Evolutionary conservation across 2,888 invertebrate species (phyloP).

Genomic region (Thelaira solivaga): DNA sequence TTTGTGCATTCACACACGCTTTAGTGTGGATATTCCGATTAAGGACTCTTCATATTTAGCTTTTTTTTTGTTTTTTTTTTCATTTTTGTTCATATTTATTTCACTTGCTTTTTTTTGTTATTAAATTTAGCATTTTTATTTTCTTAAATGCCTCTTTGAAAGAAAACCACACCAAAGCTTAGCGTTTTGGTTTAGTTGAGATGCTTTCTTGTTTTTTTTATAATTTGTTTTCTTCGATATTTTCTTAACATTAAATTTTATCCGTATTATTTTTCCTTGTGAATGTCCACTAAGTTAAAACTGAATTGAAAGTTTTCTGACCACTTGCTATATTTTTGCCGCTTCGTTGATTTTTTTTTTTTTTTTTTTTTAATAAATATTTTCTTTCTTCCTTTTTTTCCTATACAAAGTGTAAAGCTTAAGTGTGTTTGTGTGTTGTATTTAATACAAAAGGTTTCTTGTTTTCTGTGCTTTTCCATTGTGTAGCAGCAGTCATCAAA

Average conservation of each 20-base stretch:
- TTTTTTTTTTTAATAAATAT: slow-evolving; percentile 10
- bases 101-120: neutral
- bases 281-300: slow-evolving; percentile 61
- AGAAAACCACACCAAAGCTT: neutral
- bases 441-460: slow-evolving; percentile 45
- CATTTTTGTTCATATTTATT: neutral
- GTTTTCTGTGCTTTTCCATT: slow-evolving; percentile 43
- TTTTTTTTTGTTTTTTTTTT: neutral
- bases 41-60: neutral
- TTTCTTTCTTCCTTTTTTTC: slow-evolving; percentile 33
- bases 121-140: neutral
- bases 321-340: slow-evolving; percentile 61
- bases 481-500: slow-evolving; percentile 53
- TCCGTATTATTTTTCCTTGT: slow-evolving; percentile 52
- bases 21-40: neutral
- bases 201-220: slow-evolving; percentile 8
- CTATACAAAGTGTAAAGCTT: slow-evolving; percentile 3
- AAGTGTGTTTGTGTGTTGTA: slow-evolving; percentile 8
- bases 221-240: slow-evolving; percentile 29
- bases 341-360: slow-evolving; percentile 52
- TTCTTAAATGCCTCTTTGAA: neutral
- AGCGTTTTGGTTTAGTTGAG: neutral
- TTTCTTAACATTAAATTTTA: slow-evolving; percentile 30
- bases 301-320: slow-evolving; percentile 62
- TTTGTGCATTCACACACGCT: neutral